A percentile compares a stretch with the other conserved stretches of the same genome.
Conservation (phyloP, 2,888 invertebrate genomes). For the Hemithea aestivaria region DNA sequence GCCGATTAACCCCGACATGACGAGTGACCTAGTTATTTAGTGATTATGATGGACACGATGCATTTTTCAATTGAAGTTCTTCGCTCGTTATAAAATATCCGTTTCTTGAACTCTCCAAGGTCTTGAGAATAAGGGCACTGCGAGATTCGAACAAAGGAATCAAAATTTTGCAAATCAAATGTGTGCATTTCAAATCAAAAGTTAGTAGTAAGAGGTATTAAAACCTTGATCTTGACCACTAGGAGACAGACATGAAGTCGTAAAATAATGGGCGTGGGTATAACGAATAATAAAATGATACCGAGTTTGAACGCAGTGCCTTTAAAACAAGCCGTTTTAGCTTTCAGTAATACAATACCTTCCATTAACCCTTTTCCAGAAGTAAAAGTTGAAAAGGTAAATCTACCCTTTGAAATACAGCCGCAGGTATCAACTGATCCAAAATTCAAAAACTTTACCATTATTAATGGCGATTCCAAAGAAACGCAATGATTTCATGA, state of each 20-base stretch:
- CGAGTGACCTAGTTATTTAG: constrained; percentile 46
- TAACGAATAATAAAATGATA: no score
- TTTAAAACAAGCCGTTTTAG: no score
- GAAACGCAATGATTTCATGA: not conserved
- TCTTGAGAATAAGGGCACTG: constrained; percentile 8
- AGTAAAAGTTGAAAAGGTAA: no score
- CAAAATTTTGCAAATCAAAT: constrained; percentile 24
- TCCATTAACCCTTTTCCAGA: no score
- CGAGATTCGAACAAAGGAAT: not conserved
- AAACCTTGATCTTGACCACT: no score
- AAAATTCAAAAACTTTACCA: no score
- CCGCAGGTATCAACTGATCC: no score
- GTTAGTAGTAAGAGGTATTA: no score
- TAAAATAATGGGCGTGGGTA: constrained; percentile 25
- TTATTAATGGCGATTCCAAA: no score
- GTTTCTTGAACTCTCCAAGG: constrained; percentile 22
- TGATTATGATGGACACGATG: constrained; percentile 42
- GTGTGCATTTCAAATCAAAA: not conserved
- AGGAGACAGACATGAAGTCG: constrained; percentile 1
- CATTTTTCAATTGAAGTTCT: constrained; percentile 48
- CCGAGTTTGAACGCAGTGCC: no score
- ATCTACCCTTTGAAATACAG: no score
- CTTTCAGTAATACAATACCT: no score
- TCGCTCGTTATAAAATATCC: constrained; percentile 29
- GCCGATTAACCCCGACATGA: constrained; percentile 46